These are phyloP conservation scores for Ormia ochracea DNA, from an alignment of 2,888 invertebrate genomes.

Conservation along the genomic window DNA sequence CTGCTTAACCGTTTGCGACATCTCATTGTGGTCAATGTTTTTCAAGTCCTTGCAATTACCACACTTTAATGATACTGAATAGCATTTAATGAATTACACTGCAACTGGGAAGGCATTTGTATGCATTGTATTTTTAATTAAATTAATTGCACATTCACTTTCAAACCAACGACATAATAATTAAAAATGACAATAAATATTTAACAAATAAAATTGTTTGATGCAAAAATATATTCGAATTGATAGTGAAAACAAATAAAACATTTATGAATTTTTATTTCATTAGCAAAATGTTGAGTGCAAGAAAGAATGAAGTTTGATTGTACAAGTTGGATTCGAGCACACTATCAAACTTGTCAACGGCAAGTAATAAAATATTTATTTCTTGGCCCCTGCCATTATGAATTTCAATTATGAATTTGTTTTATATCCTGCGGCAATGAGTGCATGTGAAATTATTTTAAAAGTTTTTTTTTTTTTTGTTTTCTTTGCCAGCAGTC, in stretches of 20 bases:
- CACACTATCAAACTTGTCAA: too few species aligned
- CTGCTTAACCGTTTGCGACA: not conserved
- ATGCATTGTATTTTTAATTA: not conserved
- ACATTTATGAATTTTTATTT: not conserved
- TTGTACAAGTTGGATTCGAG: too few species aligned
- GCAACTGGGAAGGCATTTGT: not conserved
- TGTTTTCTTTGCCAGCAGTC: too few species aligned
- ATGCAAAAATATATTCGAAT: too few species aligned
- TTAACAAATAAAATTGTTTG: not conserved
- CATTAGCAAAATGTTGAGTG: too few species aligned
- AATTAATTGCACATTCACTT: not conserved
- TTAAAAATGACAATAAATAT: not conserved
- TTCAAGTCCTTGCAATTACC: not conserved
- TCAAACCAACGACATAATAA: not conserved
- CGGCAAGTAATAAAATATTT: too few species aligned
- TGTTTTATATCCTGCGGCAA: too few species aligned
- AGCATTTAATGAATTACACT: not conserved
- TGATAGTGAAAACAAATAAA: not conserved
- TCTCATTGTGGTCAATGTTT: not conserved
- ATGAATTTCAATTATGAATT: too few species aligned
- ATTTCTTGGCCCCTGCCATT: too few species aligned
- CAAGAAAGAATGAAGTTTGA: too few species aligned
- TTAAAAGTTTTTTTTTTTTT: too few species aligned
- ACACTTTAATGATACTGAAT: not conserved
- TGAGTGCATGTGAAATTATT: too few species aligned